phyloP scores from a whole-genome alignment of 2,888 invertebrate species.

The Micoletzkya japonica region DNA sequence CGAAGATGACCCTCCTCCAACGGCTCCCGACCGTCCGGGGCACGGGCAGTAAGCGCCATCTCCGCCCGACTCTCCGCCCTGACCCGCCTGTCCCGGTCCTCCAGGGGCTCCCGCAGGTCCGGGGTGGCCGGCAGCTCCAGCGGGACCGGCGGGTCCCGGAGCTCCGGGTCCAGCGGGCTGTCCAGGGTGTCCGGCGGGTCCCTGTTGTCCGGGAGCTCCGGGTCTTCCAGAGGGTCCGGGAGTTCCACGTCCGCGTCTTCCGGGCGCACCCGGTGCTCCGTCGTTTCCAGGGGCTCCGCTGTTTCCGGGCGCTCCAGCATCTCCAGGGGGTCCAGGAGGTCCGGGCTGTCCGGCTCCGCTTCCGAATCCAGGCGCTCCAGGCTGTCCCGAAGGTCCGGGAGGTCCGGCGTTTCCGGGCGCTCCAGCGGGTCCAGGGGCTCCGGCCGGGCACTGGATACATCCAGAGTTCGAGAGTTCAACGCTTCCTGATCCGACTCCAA shows the following conservation, averaged over 20 bases:
- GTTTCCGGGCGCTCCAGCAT: slow-evolving; percentile 8
- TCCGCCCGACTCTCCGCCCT: slow-evolving; percentile 40
- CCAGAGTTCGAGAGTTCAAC: slow-evolving; percentile 5
- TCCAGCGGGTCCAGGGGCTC: slow-evolving; percentile 22
- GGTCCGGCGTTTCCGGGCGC: slow-evolving; percentile 16
- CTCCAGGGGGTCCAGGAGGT: slow-evolving; percentile 19
- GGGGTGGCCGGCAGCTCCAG: slow-evolving; percentile 11
- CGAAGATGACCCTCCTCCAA: background rate
- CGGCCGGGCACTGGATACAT: slow-evolving; percentile 27
- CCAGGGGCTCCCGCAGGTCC: slow-evolving; percentile 19
- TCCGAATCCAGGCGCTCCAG: slow-evolving; percentile 22
- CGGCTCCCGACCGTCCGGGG: slow-evolving; percentile 14
- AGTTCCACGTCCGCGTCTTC: slow-evolving; percentile 6
- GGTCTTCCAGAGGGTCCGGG: slow-evolving; percentile 15
- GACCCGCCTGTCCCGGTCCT: slow-evolving; percentile 29
- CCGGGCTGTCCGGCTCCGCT: slow-evolving; percentile 12
- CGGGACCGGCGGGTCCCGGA: slow-evolving; percentile 31
- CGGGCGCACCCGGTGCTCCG: slow-evolving; percentile 30
- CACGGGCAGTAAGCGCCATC: slow-evolving; percentile 34
- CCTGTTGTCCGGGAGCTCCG: slow-evolving; percentile 18
- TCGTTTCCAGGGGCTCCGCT: background rate
- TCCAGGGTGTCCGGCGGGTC: slow-evolving; percentile 23
- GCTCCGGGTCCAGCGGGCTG: slow-evolving; percentile 2
- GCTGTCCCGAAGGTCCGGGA: slow-evolving; percentile 18
- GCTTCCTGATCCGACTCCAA: background rate